A percentile compares a stretch with the other conserved stretches of the same genome.
Conservation (phyloP, 2,888 invertebrate genomes). For the Tholera decimalis region DNA sequence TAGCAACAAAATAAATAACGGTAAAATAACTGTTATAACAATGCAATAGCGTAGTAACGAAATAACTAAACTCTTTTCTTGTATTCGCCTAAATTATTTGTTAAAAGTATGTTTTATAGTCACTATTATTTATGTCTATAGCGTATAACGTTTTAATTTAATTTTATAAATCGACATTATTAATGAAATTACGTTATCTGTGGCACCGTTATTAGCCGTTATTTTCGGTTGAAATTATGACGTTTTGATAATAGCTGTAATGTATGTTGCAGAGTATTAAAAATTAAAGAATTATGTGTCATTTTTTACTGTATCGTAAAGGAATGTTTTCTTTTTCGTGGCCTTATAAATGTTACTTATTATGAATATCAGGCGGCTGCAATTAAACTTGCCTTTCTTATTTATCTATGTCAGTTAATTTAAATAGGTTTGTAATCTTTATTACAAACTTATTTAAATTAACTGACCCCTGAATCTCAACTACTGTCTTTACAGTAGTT, state of each 20-base stretch:
- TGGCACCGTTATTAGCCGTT: slow-evolving; percentile 49
- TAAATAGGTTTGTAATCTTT: slow-evolving; percentile 63
- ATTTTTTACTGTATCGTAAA: slow-evolving; percentile 56
- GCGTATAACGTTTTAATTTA: slow-evolving; percentile 76
- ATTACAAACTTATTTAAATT: too few species aligned
- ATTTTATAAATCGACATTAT: slow-evolving; percentile 59
- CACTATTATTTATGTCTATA: slow-evolving; percentile 76
- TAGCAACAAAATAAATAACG: slow-evolving; percentile 46
- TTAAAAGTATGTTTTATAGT: slow-evolving; percentile 70
- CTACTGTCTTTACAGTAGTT: too few species aligned
- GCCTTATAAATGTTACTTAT: slow-evolving; percentile 73
- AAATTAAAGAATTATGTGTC: slow-evolving; percentile 44
- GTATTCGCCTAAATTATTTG: slow-evolving; percentile 71
- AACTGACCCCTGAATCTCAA: too few species aligned
- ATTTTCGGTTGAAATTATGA: slow-evolving; percentile 34
- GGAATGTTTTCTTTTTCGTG: slow-evolving; percentile 66
- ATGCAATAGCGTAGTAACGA: slow-evolving; percentile 61
- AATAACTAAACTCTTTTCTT: slow-evolving; percentile 44
- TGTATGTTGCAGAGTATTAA: slow-evolving; percentile 48
- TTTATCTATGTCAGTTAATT: slow-evolving; percentile 55
- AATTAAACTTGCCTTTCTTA: slow-evolving; percentile 59
- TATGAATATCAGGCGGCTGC: slow-evolving; percentile 58
- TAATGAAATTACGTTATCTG: slow-evolving; percentile 52
- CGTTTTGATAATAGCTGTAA: slow-evolving; percentile 50
- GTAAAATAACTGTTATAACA: slow-evolving; percentile 52